These are phyloP conservation scores for Turritopsis dohrnii DNA, from an alignment of 30 jellyfish, hydroid and myxozoan species.

Conservation along the genomic window DNA sequence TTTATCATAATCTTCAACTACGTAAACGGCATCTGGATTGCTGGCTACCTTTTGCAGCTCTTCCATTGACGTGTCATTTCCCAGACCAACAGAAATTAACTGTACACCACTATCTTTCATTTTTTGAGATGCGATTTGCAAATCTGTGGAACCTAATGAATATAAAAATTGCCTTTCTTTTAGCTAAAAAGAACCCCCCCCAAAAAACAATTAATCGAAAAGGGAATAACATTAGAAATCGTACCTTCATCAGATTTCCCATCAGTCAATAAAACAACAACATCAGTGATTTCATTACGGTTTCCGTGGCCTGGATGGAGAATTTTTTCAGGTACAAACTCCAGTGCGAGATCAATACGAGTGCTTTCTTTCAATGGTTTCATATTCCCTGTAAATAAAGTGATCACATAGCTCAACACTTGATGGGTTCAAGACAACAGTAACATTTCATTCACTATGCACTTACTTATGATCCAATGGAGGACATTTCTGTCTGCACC, in stretches of 20 bases:
- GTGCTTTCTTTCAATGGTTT: slow-evolving; percentile 27
- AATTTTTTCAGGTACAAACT: slow-evolving; percentile 49
- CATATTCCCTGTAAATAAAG: slow-evolving; percentile 16
- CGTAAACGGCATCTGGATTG: slow-evolving; percentile 37
- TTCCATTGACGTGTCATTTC: slow-evolving; percentile 41
- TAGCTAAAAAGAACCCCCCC: not conserved
- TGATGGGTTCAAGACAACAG: no score
- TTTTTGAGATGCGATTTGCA: slow-evolving; percentile 53
- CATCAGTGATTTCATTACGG: slow-evolving; percentile 50
- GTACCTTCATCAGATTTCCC: slow-evolving; percentile 64
- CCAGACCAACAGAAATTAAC: slow-evolving; percentile 76
- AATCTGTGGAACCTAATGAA: slow-evolving; percentile 29
- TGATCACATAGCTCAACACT: no score
- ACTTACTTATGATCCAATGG: not conserved
- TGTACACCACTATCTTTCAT: slow-evolving; percentile 57
- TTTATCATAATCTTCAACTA: slow-evolving; percentile 34
- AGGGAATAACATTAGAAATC: not conserved
- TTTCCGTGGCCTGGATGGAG: slow-evolving; percentile 44
- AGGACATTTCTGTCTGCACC: not conserved
- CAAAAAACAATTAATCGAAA: not conserved
- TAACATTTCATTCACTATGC: slow-evolving; percentile 23
- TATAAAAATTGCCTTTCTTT: no score
- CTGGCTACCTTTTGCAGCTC: slow-evolving; percentile 62
- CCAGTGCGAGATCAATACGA: slow-evolving; percentile 72
- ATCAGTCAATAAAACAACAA: slow-evolving; percentile 70